Percentiles rank a stretch among this genome's conserved stretches.
Evolutionary conservation across 2,888 invertebrate genomes (phyloP).

Genomic region (Cerastoderma edule): DNA sequence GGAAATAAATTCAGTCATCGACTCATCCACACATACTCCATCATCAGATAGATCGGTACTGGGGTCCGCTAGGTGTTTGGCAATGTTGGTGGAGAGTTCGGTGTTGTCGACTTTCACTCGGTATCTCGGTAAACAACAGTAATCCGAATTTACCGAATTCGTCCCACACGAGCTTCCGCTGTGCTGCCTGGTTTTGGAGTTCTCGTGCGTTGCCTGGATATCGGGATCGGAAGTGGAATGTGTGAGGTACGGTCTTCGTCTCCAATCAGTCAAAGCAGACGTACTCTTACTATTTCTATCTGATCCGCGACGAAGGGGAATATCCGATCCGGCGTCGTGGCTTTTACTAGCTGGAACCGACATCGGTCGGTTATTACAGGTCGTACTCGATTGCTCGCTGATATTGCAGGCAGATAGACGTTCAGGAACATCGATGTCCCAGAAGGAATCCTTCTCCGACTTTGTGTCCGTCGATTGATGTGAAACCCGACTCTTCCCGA

Average conservation of each 20-base stretch:
- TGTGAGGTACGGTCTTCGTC: slow-evolving; percentile 40
- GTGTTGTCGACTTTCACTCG: slow-evolving; percentile 42
- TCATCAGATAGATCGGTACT: slow-evolving; percentile 33
- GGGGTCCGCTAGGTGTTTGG: slow-evolving; percentile 24
- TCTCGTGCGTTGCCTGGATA: slow-evolving; percentile 7
- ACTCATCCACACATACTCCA: slow-evolving; percentile 51
- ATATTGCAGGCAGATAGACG: slow-evolving; percentile 30
- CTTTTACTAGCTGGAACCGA: slow-evolving; percentile 8
- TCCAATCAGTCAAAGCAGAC: slow-evolving; percentile 32
- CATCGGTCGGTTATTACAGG: neutral
- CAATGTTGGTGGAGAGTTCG: neutral
- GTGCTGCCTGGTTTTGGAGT: slow-evolving; percentile 10
- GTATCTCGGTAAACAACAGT: slow-evolving; percentile 37
- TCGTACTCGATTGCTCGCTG: neutral
- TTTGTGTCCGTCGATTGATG: neutral
- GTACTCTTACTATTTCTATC: neutral
- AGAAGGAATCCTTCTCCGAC: slow-evolving; percentile 43
- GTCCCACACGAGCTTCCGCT: neutral
- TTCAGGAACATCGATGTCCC: slow-evolving; percentile 43
- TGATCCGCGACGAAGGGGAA: neutral
- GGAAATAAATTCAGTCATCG: slow-evolving; percentile 54
- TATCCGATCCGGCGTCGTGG: slow-evolving; percentile 32
- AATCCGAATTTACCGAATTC: slow-evolving; percentile 4
- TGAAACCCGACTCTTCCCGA: neutral
- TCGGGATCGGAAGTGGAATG: slow-evolving; percentile 44